phyloP scores from a whole-genome alignment of 1,140 invertebrate species.

The Coptotermes formosanus region DNA sequence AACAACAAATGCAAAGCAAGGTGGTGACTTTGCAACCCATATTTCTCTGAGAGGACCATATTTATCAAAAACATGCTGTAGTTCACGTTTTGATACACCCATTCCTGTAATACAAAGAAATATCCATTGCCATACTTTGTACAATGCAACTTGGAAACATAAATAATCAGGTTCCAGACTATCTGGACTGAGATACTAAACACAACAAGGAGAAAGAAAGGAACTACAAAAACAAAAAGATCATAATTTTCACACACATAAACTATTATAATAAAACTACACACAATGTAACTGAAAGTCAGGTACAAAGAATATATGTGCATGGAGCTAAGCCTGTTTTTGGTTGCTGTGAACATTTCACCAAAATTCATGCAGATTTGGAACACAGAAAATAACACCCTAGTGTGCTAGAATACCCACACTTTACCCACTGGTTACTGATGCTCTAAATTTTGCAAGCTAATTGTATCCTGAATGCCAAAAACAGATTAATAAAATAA shows the following conservation, averaged over 20 bases:
- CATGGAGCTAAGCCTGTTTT: no score
- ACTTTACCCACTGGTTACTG: no score
- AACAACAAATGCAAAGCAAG: constrained; percentile 72
- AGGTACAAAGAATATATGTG: no score
- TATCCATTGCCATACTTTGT: not conserved
- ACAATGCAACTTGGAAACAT: not conserved
- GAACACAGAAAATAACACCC: no score
- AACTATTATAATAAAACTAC: not conserved
- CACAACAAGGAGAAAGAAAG: not conserved
- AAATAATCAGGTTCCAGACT: not conserved
- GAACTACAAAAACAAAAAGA: not conserved
- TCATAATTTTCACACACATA: not conserved
- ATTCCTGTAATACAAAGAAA: constrained; percentile 44
- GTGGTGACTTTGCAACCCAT: constrained; percentile 68
- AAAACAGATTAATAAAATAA: no score
- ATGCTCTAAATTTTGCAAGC: no score
- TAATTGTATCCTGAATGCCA: no score
- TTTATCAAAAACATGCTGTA: constrained; percentile 63
- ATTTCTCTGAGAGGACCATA: constrained; percentile 66
- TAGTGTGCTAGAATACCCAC: no score
- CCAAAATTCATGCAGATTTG: no score
- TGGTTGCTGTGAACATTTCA: no score
- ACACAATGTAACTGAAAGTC: no score
- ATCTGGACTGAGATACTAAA: not conserved
- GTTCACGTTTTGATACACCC: constrained; percentile 52